These are phyloP conservation scores for Phalacrocorax aristotelis DNA, from an alignment of 2,113 vertebrate species.

Conservation along the genomic window DNA sequence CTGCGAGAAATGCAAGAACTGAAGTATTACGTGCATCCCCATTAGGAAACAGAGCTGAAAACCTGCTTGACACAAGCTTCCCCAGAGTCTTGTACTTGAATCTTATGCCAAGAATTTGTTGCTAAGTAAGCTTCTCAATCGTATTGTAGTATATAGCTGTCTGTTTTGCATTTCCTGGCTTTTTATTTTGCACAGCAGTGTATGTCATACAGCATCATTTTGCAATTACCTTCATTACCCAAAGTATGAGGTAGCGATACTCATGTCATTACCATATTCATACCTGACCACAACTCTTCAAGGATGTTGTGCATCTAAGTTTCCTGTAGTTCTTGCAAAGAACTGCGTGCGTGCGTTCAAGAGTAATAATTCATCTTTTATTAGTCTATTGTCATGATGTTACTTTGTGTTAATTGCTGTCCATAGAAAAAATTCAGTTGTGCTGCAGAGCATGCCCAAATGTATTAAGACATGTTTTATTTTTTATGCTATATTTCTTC, in stretches of 20 bases:
- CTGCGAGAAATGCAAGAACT: not conserved
- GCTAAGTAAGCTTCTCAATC: not conserved
- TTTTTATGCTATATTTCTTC: not conserved
- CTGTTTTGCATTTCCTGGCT: not conserved
- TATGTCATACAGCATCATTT: not conserved
- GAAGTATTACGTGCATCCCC: not conserved
- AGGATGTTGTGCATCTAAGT: not conserved
- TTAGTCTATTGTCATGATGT: not conserved
- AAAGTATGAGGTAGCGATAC: not conserved
- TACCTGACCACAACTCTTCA: not conserved
- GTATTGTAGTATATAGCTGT: not conserved
- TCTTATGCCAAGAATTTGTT: not conserved
- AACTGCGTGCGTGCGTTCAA: not conserved
- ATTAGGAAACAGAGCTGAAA: slow-evolving; percentile 5
- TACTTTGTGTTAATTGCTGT: not conserved
- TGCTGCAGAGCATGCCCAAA: not conserved
- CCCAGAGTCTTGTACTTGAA: not conserved
- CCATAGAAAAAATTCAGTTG: not conserved
- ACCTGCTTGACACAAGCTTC: not conserved
- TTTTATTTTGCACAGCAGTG: not conserved
- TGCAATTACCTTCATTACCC: not conserved
- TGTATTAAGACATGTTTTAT: not conserved
- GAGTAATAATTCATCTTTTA: not conserved
- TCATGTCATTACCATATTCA: not conserved
- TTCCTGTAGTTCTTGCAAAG: not conserved